Conservation (phyloP, 2,888 invertebrate species). For the Malachius bipustulatus region DNA sequence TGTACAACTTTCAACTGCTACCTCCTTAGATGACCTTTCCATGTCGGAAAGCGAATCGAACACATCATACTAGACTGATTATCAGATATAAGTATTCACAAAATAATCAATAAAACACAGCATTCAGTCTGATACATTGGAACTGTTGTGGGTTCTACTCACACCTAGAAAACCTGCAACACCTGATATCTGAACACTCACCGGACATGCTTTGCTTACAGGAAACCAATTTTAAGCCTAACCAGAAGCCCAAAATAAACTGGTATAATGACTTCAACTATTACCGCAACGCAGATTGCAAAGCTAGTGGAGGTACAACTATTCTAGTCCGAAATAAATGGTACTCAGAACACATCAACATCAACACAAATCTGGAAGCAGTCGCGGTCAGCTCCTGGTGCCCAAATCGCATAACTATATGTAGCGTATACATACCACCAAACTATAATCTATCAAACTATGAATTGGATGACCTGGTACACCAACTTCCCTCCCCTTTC, state of each 20-base stretch:
- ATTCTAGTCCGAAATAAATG: conserved; percentile 7
- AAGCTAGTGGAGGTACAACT: conserved; percentile 14
- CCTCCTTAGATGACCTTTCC: too few relatives aligned
- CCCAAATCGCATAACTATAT: conserved; percentile 12
- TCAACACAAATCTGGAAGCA: conserved; percentile 13
- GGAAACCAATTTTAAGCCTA: conserved; percentile 15
- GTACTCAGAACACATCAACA: conserved; percentile 9
- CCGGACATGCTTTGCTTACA: conserved; percentile 14
- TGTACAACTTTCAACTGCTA: too few relatives aligned
- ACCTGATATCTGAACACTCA: conserved; percentile 8
- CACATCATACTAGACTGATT: too few relatives aligned
- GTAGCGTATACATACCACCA: conserved; percentile 12
- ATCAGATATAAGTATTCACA: too few relatives aligned
- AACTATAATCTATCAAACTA: conserved; percentile 8
- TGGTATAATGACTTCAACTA: conserved; percentile 11
- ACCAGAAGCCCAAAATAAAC: conserved; percentile 11
- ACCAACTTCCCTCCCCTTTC: conserved; percentile 12
- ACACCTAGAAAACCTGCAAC: conserved; percentile 12
- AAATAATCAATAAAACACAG: too few relatives aligned
- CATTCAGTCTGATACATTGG: too few relatives aligned
- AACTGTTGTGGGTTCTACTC: conserved; percentile 12
- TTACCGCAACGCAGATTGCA: conserved; percentile 4
- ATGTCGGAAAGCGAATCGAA: too few relatives aligned
- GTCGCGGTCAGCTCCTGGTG: too few relatives aligned
- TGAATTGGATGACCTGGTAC: conserved; percentile 8